Evolutionary conservation across 2,797 vertebrate species (phyloP), one percentile per base, ranked within the genome.

Genomic region (Etheostoma nigrum): DNA sequence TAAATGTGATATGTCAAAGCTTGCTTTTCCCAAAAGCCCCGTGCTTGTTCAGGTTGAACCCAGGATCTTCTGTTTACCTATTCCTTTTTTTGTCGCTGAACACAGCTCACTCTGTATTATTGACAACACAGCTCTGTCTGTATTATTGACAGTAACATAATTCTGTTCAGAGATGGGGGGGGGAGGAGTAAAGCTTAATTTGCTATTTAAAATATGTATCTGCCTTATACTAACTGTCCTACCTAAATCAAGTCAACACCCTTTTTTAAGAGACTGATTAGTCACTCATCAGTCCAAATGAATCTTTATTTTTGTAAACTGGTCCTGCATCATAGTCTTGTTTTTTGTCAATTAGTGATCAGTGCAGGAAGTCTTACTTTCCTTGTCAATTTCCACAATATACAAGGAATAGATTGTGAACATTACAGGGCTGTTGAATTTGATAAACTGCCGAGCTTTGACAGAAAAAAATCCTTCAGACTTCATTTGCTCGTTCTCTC

Each of bases 341-440:
- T 47, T 59, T 40, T 79, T 40, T 40, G 67, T 86, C 67, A 55
- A 55, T 77, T 59, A 81, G 48, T 61, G 74, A 66, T 63, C 40
- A 6, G 14, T 57, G 47, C 25, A 30, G 23, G 47, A 74, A 8
- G 7, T 53, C 14, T 25, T 53, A 42, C 44, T 54, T 64, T 18
- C 14, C 51, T 64, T 49, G 27, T 51, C 10, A 58, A 19, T 44
- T 53, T 25, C 11, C 36, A 57, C 52, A 16, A 72, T 57, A 49
- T 52, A 64, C 62, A 68, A 78, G 69, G 77, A 72, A 76, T 44
- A 25, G 27, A 74, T 89, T 80, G 72, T 57, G 67, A 90, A 72
- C 58, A 78, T 85, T 79, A 76, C 63, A 77, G 63, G 68, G 63
- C 86, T 65, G 53, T 68, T 86, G 69, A 91, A 88, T 72, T 76